Evolutionary conservation across 2,888 invertebrate species (phyloP).

Genomic region (Lysandra coridon): DNA sequence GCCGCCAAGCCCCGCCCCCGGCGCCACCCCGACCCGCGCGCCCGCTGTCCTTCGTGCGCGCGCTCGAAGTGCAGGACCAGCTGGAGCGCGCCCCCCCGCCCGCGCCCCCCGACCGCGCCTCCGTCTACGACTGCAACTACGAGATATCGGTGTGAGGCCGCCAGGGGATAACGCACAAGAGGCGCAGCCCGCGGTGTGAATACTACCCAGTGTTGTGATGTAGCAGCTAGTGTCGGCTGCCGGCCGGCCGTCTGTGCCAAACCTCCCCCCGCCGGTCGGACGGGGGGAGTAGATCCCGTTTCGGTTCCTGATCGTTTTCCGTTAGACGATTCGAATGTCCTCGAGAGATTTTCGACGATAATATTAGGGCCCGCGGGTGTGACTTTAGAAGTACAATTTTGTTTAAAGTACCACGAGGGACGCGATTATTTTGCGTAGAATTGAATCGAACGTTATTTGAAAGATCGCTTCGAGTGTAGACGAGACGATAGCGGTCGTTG

Average conservation of each 20-base stretch:
- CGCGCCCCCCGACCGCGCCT: constrained; percentile 88
- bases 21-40: constrained; percentile 71
- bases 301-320: background rate
- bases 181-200: constrained; percentile 57
- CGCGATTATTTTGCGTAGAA: background rate
- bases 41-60: constrained; percentile 94
- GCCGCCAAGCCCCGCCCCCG: constrained; percentile 57
- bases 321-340: background rate
- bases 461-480: background rate
- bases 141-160: constrained; percentile 93
- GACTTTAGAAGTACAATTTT: constrained; percentile 7
- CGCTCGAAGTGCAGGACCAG: constrained; percentile 93
- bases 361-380: background rate
- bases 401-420: background rate
- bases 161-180: constrained; percentile 48
- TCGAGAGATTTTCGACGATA: background rate
- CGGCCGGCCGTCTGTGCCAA: background rate
- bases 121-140: constrained; percentile 96
- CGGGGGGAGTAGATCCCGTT: background rate
- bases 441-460: background rate
- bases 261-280: background rate
- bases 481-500: background rate
- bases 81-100: constrained; percentile 87
- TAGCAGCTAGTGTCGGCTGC: constrained; percentile 33
- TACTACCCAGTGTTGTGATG: constrained; percentile 73